Base-by-base conservation (phyloP, 1,140 invertebrate genomes). In the Neuroterus valhalla region DNA sequence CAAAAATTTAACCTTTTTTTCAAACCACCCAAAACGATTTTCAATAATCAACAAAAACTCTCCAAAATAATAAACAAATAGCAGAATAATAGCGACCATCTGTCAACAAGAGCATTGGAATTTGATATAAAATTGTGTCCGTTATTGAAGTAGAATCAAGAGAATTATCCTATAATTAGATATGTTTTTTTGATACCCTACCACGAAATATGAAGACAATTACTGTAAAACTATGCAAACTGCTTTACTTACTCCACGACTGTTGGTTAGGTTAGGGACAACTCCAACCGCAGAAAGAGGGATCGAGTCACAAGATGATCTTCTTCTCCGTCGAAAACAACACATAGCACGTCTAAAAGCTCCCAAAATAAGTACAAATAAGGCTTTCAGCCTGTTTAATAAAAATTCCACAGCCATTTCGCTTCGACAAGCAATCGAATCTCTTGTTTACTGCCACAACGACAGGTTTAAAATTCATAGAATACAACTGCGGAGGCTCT, bases 271-370 rank as follows among this genome's bases (percentile, higher is more conserved):
- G 74, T 88, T 91, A 3, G 91, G 87, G 48, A 92, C 82, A 21
- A 91, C 87, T 26, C 90, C 90, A 14, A 92, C 85, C 6, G 87
- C 83, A 2, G 91, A 91, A 55, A 92, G 83, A 0, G 91, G 91
- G 23, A 91, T 89, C 0, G 88, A 87, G 75, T 92, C 91, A 68
- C 87, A 89, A 2, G 89, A 91, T 3, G 87, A 87, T 77, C 90
- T 85, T 83, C 91, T 85, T 79, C 91, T 83, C 67, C 90, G 84
- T 43, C 91, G 87, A 43, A 92, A 86, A 81, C 91, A 92, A 78
- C 91, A 92, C 82, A 92, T 86, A 0, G 91, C 91, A 23, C 90
- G 85, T 70, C 89, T 89, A 43, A 92, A 89, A 43, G 89, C 75
- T 15, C 89, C 90, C 26, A 92, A 48, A 3, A 92, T 68, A 66